Percentiles rank a stretch among this genome's conserved stretches.
Conservation (phyloP, 2,113 vertebrate species). For the Caranx ignobilis region DNA sequence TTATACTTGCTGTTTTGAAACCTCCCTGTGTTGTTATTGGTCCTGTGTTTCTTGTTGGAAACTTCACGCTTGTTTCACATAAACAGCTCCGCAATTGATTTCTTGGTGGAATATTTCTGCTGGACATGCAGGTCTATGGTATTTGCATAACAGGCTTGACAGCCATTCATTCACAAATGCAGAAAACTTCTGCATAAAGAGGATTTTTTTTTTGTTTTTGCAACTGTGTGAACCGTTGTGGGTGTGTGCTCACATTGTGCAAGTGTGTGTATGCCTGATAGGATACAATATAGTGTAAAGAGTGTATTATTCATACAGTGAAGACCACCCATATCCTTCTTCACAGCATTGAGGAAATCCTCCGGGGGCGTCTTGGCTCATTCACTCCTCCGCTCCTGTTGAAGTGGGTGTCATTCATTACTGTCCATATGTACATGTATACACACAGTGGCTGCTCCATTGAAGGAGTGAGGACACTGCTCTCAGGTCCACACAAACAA, state of each 20-base stretch:
- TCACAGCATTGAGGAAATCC: constrained; percentile 66
- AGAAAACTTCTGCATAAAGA: constrained; percentile 38
- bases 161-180: constrained; percentile 68
- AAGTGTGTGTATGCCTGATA: constrained; percentile 21
- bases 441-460: constrained; percentile 32
- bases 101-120: constrained; percentile 33
- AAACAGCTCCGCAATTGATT: constrained; percentile 39
- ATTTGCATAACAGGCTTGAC: constrained; percentile 43
- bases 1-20: constrained; percentile 5
- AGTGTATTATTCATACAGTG: constrained; percentile 49
- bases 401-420: constrained; percentile 50
- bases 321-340: constrained; percentile 63
- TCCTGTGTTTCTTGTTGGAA: constrained; percentile 8
- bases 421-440: neutral
- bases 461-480: constrained; percentile 42
- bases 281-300: constrained; percentile 41
- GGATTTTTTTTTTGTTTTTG: neutral
- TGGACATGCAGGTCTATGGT: constrained; percentile 15
- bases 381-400: constrained; percentile 47
- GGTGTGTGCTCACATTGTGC: constrained; percentile 34
- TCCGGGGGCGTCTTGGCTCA: constrained; percentile 41
- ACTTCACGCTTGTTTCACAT: neutral
- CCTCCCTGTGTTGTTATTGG: neutral
- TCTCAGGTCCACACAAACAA: constrained; percentile 30
- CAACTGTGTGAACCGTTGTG: constrained; percentile 30